phyloP scores from a whole-genome alignment of 37 sponge, comb jelly and placozoan genomes.

The Haliclona indistincta region DNA sequence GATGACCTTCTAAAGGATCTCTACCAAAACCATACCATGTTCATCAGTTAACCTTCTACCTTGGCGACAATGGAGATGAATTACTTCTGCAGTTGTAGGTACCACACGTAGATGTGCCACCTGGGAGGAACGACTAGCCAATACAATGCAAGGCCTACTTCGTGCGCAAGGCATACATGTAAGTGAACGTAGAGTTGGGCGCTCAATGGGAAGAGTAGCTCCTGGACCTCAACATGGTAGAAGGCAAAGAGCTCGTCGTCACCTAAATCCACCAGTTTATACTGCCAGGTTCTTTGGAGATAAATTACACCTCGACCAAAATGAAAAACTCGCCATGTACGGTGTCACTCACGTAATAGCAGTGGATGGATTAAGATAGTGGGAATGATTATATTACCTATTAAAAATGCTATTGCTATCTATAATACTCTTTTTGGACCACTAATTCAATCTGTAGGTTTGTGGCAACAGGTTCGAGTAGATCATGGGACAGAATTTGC shows the following conservation, averaged over 20 bases:
- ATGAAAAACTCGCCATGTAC: slow-evolving; percentile 47
- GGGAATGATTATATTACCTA: slow-evolving; percentile 21
- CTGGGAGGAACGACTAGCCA: too few relatives aligned
- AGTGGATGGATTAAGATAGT: slow-evolving; percentile 45
- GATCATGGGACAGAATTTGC: slow-evolving; percentile 46
- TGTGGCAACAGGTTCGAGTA: slow-evolving; percentile 51
- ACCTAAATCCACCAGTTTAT: slow-evolving; percentile 5
- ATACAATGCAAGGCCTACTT: slow-evolving; percentile 31
- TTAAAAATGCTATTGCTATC: slow-evolving; percentile 33
- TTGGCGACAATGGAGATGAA: too few relatives aligned
- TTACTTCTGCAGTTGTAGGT: too few relatives aligned
- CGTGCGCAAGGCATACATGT: slow-evolving; percentile 21
- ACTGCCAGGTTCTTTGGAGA: slow-evolving; percentile 31
- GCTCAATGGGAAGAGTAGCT: slow-evolving; percentile 25
- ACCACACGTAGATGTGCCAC: too few relatives aligned
- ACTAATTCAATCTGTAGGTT: slow-evolving; percentile 8
- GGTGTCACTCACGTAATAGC: slow-evolving; percentile 39
- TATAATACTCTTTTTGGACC: slow-evolving; percentile 27
- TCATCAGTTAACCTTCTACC: too few relatives aligned
- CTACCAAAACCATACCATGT: too few relatives aligned
- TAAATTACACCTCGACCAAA: slow-evolving; percentile 31
- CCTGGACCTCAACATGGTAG: slow-evolving; percentile 14
- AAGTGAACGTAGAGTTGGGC: slow-evolving; percentile 6
- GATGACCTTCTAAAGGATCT: too few relatives aligned
- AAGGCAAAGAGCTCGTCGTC: slow-evolving; percentile 6